Conservation (phyloP, 2,888 invertebrate species). For the Trichogramma dendrolimi region DNA sequence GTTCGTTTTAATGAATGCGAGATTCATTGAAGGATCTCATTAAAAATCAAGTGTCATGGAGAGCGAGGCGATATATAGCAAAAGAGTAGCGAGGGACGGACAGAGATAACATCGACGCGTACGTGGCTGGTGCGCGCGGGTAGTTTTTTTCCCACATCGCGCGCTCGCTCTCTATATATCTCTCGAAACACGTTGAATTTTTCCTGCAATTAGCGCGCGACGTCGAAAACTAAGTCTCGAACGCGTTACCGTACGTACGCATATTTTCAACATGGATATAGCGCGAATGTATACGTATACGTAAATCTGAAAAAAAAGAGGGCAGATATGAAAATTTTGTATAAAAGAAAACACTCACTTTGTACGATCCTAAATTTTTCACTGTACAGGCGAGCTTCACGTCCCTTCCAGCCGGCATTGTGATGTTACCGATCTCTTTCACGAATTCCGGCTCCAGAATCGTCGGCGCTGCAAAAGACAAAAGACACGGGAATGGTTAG, state of each 20-base stretch:
- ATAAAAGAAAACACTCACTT: constrained; percentile 60
- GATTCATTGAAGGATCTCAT: constrained; percentile 43
- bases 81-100: too few species aligned
- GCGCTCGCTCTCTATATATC: too few species aligned
- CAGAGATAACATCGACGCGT: too few species aligned
- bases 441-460: constrained; percentile 82
- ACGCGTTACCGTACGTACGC: neutral
- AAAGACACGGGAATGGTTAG: neutral
- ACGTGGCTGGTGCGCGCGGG: neutral
- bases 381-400: constrained; percentile 87
- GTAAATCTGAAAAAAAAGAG: neutral
- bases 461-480: constrained; percentile 58
- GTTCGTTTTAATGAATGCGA: constrained; percentile 37
- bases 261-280: too few species aligned
- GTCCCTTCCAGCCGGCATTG: constrained; percentile 83
- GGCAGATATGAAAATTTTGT: neutral
- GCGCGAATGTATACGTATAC: constrained; percentile 3
- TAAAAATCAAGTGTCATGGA: constrained; percentile 35
- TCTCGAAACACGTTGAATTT: too few species aligned
- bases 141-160: neutral
- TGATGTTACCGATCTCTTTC: constrained; percentile 85
- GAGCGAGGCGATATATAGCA: neutral
- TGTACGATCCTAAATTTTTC: constrained; percentile 84
- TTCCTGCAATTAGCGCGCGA: too few species aligned
- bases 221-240: neutral